Percentiles rank a stretch among this genome's conserved stretches.
Evolutionary conservation across 2,888 invertebrate genomes (phyloP).

Genomic region (Sarcophaga caerulescens): DNA sequence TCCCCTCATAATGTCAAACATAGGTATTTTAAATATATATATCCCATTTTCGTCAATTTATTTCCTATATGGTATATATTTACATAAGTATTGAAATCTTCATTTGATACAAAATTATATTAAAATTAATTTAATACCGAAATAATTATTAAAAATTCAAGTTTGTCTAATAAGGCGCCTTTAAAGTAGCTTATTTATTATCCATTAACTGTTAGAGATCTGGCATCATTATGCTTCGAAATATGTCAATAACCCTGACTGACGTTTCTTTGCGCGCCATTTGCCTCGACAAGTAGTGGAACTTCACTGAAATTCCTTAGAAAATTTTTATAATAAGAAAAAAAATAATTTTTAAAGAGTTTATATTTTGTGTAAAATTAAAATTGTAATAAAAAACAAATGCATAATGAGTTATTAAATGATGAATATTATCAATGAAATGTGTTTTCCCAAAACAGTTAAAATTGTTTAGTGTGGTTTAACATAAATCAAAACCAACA

Average conservation of each 20-base stretch:
- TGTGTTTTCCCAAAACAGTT: slow-evolving; percentile 15
- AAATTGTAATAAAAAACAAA: background rate
- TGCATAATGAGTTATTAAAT: background rate
- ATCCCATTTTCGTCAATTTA: too few species aligned
- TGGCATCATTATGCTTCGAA: background rate
- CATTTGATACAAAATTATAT: too few species aligned
- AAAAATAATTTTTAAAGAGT: slow-evolving; percentile 13
- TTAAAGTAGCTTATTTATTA: too few species aligned
- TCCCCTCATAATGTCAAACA: too few species aligned
- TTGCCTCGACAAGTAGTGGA: slow-evolving; percentile 67
- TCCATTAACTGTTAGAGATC: background rate
- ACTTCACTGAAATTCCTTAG: slow-evolving; percentile 56
- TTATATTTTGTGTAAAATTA: slow-evolving; percentile 5
- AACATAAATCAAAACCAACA: background rate
- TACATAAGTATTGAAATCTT: too few species aligned
- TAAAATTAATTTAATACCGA: too few species aligned
- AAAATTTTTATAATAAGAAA: background rate
- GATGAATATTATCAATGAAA: slow-evolving; percentile 6
- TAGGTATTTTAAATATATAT: too few species aligned
- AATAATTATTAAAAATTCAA: too few species aligned
- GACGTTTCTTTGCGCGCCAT: slow-evolving; percentile 70
- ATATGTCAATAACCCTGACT: slow-evolving; percentile 63
- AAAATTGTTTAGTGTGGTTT: slow-evolving; percentile 14
- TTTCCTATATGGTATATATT: too few species aligned
- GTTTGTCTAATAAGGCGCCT: too few species aligned